phyloP scores from a whole-genome alignment of 2,113 vertebrate genomes.

The Sterrhoptilus dennistouni region DNA sequence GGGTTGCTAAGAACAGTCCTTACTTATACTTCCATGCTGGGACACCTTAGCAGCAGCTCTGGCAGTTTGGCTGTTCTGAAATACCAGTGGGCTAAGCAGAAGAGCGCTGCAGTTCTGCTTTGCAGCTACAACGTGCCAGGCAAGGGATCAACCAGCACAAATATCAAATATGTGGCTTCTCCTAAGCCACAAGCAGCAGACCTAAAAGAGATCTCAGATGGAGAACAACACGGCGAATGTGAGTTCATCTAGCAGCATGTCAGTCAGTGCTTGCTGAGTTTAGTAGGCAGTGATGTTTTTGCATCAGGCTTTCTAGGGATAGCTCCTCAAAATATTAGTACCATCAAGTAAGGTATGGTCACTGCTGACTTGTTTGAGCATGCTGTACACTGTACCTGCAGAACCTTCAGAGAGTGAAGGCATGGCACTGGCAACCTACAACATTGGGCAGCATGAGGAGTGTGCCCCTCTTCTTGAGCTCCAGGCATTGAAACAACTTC shows the following conservation, averaged over 20 bases:
- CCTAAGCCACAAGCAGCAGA: not conserved
- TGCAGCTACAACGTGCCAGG: not conserved
- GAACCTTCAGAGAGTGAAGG: fast-evolving
- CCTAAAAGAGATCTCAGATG: not conserved
- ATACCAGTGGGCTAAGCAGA: not conserved
- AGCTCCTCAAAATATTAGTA: not conserved
- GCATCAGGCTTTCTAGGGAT: not conserved
- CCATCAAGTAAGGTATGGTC: not conserved
- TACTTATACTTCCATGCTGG: not conserved
- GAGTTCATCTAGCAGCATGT: not conserved
- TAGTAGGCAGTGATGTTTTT: not conserved
- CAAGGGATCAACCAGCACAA: not conserved
- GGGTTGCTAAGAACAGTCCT: not conserved
- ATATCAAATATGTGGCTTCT: not conserved
- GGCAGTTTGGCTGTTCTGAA: not conserved
- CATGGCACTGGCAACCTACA: not conserved
- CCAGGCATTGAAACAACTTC: not conserved
- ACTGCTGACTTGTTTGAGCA: not conserved
- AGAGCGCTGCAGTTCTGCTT: fast-evolving
- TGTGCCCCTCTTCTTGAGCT: not conserved
- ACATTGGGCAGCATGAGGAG: not conserved
- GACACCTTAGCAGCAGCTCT: not conserved
- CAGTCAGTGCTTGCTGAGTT: fast-evolving
- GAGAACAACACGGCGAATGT: not conserved
- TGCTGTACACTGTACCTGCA: fast-evolving